Conservation (phyloP, 2,797 vertebrate genomes). For the Poeciliopsis paucimaculata region DNA sequence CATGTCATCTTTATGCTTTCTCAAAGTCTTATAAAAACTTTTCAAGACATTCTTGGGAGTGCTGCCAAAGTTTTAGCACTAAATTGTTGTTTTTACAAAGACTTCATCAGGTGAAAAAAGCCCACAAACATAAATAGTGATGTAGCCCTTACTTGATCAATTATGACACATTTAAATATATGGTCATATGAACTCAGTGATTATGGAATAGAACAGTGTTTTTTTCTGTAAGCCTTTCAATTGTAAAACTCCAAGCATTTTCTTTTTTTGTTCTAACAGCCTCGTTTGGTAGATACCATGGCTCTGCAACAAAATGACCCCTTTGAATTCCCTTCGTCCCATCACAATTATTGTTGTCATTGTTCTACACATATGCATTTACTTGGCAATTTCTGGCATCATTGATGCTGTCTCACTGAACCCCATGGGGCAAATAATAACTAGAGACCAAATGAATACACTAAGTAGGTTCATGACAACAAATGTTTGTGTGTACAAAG, state of each 20-base stretch:
- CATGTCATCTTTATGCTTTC: neutral
- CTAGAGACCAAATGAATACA: neutral
- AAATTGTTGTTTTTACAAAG: neutral
- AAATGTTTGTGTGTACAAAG: neutral
- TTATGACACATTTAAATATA: conserved; percentile 1
- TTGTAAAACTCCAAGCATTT: neutral
- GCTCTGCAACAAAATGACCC: conserved; percentile 1
- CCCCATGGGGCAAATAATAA: neutral
- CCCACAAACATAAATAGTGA: neutral
- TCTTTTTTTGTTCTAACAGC: neutral
- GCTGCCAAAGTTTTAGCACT: neutral
- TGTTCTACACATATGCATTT: conserved; percentile 6
- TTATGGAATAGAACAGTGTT: neutral
- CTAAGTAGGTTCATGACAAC: neutral
- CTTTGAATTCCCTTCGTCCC: neutral
- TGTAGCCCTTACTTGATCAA: neutral
- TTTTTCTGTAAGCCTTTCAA: neutral
- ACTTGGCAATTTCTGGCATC: conserved; percentile 3
- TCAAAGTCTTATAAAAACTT: neutral
- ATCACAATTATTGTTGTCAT: conserved; percentile 1
- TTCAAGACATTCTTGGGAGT: neutral
- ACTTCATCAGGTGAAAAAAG: neutral
- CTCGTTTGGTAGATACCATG: neutral
- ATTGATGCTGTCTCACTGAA: neutral
- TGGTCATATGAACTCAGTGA: neutral